Conservation (phyloP, 2,797 vertebrate genomes). For the Brachyrhaphis roseni region DNA sequence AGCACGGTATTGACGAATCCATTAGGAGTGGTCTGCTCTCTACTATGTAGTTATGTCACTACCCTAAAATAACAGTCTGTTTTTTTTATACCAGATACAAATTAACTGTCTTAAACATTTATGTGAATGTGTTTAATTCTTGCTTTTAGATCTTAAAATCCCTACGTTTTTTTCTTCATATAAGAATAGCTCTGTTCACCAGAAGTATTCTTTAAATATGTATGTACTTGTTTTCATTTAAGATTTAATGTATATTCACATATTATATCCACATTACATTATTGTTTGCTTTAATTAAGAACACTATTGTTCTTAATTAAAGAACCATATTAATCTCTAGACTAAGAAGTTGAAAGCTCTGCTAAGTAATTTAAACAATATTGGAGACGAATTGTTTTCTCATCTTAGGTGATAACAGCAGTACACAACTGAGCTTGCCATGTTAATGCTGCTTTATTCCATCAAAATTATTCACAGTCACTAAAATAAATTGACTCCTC, state of each 20-base stretch:
- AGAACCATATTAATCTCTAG: neutral
- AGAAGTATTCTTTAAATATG: neutral
- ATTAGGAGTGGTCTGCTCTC: neutral
- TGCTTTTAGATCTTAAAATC: neutral
- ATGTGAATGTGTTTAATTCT: neutral
- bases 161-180: neutral
- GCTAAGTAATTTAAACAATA: neutral
- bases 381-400: neutral
- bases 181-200: neutral
- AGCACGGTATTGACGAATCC: neutral
- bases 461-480: constrained; percentile 37
- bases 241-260: neutral
- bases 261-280: neutral
- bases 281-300: neutral
- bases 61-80: neutral
- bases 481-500: constrained; percentile 34
- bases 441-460: constrained; percentile 25
- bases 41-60: neutral
- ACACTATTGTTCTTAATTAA: neutral
- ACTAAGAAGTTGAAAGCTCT: neutral
- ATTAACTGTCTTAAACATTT: neutral
- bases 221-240: neutral
- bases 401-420: constrained; percentile 17
- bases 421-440: constrained; percentile 28
- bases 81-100: neutral